Base-by-base conservation (phyloP, 1,140 invertebrate genomes). In the Andrena cerasifolii region DNA sequence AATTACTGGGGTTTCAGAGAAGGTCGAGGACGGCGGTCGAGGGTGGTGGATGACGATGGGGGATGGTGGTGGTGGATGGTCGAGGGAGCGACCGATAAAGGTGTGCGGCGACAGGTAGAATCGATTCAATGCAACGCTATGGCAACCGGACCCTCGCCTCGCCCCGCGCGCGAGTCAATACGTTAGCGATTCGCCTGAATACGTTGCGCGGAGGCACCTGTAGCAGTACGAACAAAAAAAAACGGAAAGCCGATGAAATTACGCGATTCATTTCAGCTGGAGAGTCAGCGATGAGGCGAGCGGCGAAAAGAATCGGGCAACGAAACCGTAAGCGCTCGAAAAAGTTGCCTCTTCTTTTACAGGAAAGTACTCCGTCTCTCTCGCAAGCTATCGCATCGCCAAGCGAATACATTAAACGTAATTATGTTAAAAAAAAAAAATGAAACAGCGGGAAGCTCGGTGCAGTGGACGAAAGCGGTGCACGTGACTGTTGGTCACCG, bases 121-220 rank as follows among this genome's bases (percentile, higher is more conserved):
- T 88, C 87, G 87, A 88, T 88, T 82, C 67, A 31, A 33, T 78
- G 70, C 54, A 87, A 86, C 84, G 78, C 87, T 88, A 88, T 88
- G 87, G 87, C 85, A 88, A 88, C 86, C 79, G 59, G 67, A 40
- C 53, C 78, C 81, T 76, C 81, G 70, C 40, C 71, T 79, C 70
- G 70, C 40, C 71, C 78, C 70, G 49, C 63, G 45, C 53, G 43
- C 81, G 70, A 86, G 85, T 88, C 87, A 72, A 88, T 88, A 88
- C 66, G 56, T 73, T 81, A 59, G 56, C 76, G 21, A 72, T 74
- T 67, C 58, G 43, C n/a, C 28, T 28, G 62, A 65, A 26, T 7
- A 73, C 65, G 31, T 21, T 21, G 49, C 24, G 5, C 24, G 58
- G 4, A 24, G 77, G 33, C 58, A 71, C 24, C 28, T 56, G 26